phyloP scores from a whole-genome alignment of 2,888 invertebrate genomes.

The Lepetodrilus schrolli region DNA sequence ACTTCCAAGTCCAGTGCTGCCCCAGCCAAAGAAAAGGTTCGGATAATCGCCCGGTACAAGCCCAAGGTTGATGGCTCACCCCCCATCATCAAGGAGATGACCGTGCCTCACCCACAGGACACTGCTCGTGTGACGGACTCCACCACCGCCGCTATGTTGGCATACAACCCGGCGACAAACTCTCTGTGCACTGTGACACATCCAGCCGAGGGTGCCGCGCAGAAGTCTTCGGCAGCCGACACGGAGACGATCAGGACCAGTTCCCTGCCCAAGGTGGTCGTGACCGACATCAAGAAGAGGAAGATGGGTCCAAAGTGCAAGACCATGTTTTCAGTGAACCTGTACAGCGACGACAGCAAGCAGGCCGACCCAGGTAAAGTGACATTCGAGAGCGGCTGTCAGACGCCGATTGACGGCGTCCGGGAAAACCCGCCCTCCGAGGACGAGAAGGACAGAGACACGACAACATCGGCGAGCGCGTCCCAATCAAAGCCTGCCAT shows the following conservation, averaged over 20 bases:
- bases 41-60: not conserved
- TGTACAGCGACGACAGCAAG: not conserved
- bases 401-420: not conserved
- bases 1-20: not conserved
- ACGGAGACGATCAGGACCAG: not conserved
- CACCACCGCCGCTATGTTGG: not conserved
- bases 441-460: not conserved
- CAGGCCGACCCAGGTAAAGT: not conserved
- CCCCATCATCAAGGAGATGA: not conserved
- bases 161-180: not conserved
- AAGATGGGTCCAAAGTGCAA: slow-evolving; percentile 1
- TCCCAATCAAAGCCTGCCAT: not conserved
- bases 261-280: not conserved
- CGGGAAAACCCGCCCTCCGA: slow-evolving; percentile 35
- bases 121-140: not conserved
- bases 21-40: not conserved
- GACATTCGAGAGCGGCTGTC: not conserved
- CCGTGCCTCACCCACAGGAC: no score
- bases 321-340: no score
- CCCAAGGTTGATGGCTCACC: not conserved
- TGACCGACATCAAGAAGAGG: not conserved
- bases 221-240: not conserved
- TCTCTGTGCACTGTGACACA: not conserved
- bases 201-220: no score
- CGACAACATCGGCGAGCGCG: not conserved